These are phyloP conservation scores for Corvus moneduloides DNA, from an alignment of 2,113 vertebrate species.

Conservation along the genomic window DNA sequence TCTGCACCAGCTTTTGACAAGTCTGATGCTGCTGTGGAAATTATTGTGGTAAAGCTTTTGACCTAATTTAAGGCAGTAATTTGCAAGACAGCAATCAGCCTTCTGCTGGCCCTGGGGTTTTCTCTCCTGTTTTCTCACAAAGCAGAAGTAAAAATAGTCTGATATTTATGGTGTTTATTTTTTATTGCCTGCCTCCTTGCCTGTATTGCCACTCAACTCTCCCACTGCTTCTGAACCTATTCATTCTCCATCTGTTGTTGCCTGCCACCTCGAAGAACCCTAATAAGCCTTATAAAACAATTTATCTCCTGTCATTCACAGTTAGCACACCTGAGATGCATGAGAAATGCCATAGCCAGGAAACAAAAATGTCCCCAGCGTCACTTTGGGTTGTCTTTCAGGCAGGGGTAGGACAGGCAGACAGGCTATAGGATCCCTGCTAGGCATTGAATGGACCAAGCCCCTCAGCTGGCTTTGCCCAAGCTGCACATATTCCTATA, in stretches of 20 bases:
- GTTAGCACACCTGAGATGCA: neutral
- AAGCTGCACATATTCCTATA: neutral
- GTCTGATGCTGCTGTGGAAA: neutral
- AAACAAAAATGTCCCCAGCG: neutral
- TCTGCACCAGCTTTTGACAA: neutral
- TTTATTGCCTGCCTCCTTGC: neutral
- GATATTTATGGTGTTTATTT: neutral
- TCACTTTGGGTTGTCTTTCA: neutral
- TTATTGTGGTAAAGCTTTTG: neutral
- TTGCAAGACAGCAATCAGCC: neutral
- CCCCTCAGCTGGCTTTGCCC: neutral
- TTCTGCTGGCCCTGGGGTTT: neutral
- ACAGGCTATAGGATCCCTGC: fast-evolving
- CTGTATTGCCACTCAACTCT: neutral
- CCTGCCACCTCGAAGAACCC: neutral
- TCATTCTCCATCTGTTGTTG: neutral
- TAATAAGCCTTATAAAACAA: neutral
- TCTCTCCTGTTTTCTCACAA: neutral
- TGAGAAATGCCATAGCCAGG: neutral
- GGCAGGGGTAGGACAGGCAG: neutral
- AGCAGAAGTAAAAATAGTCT: neutral
- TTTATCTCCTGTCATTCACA: neutral
- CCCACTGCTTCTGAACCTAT: neutral
- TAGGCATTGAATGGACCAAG: neutral
- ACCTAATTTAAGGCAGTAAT: neutral